phyloP scores from a whole-genome alignment of 2,888 invertebrate species.

The Heterodera filipjevi region DNA sequence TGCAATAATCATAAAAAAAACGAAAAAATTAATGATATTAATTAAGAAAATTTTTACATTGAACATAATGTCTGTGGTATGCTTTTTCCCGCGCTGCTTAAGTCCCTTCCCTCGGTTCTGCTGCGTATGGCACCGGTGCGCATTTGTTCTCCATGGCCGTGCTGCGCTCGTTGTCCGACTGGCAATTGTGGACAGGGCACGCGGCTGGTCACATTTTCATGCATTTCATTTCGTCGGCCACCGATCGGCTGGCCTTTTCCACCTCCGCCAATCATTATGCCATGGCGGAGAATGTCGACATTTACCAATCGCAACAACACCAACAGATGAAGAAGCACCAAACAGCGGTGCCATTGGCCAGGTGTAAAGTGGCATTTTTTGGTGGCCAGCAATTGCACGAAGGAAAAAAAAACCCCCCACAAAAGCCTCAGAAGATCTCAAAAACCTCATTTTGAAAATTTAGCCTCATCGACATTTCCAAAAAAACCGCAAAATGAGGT shows the following conservation, averaged over 20 bases:
- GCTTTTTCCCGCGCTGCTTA: not conserved
- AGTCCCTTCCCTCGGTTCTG: not conserved
- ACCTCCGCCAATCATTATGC: slow-evolving; percentile 72
- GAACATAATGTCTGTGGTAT: too few species aligned
- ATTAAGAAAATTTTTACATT: too few species aligned
- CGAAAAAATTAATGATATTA: too few species aligned
- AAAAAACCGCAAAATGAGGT: too few species aligned
- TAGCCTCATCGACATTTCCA: too few species aligned
- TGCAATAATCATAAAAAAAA: too few species aligned
- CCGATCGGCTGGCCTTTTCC: slow-evolving; percentile 71
- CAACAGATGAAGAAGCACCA: not conserved
- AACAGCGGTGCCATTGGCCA: not conserved
- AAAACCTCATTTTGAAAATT: too few species aligned
- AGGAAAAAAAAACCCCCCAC: too few species aligned
- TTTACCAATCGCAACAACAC: not conserved
- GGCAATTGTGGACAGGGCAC: slow-evolving; percentile 81
- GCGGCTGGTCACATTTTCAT: slow-evolving; percentile 79
- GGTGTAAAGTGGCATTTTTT: not conserved
- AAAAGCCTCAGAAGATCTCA: too few species aligned
- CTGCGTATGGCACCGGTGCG: not conserved
- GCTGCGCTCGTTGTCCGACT: slow-evolving; percentile 26
- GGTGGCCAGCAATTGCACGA: slow-evolving; percentile 8
- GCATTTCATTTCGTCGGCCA: slow-evolving; percentile 76
- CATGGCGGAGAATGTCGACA: not conserved
- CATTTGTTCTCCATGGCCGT: slow-evolving; percentile 23